Evolutionary conservation across 2,113 vertebrate genomes (phyloP), one percentile per base, ranked within the genome.

Genomic region (Tautogolabrus adspersus): DNA sequence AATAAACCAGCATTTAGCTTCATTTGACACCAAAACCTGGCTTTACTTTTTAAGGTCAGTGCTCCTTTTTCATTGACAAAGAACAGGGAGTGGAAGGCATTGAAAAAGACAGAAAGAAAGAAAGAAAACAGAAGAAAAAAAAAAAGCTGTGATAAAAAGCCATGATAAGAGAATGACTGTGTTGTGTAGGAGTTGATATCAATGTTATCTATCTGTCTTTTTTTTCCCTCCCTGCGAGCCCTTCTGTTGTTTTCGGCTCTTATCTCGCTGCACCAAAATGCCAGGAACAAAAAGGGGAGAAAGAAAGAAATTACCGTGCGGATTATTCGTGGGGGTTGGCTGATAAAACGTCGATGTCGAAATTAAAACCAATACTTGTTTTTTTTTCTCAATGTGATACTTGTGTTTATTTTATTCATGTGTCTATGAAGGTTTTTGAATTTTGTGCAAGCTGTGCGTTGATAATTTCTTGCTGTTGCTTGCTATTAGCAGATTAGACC

Each of bases 131-230:
- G 60, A 42, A 67, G 74, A 46, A 82, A 6, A 26, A 83, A 86
- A 87, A 83, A 92, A 89, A 62, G 90, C 91, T 86, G 91, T 78
- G 97, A 97, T 97, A 97, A 97, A 98, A 96, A 98, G 96, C 94
- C 87, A 63, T 34, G 97, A 98, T 97, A 97, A 96, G 92, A 80
- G 89, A 93, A 93, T 94, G 95, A 93, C 95, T 96, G 96, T 95
- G 96, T 96, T 97, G 96, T 97, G 96, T 96, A 96, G 96, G 96
- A 97, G 96, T 96, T 95, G 71, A 93, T 97, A 98, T 97, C 97
- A 96, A 94, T 90, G 96, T 97, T 97, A 97, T 97, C 96, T 97
- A 97, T 97, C 96, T 95, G 94, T 94, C 95, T 95, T 95, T 96
- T 96, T 96, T 96, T 34, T 34, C 96, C 96, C 96, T 95, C 96